Base-by-base conservation (phyloP, 2,888 invertebrate species). In the Homarus gammarus region DNA sequence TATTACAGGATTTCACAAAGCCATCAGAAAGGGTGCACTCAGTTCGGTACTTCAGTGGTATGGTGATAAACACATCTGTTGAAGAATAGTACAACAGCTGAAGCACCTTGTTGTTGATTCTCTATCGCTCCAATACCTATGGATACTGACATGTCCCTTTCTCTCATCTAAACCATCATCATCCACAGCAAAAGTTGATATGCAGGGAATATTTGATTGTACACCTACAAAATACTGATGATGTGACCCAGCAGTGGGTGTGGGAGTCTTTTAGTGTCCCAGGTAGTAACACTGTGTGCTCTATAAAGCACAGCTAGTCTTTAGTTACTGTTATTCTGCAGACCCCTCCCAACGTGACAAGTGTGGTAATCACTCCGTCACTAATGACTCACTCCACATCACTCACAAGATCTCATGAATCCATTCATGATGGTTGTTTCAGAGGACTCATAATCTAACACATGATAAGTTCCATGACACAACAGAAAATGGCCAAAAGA, bases 121-220 rank as follows among this genome's bases (percentile, higher is more conserved):
- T 18, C 18, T 56, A 44, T 44, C 12, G 12, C 44, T 44, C 44
- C 44, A 44, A 44, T 5, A 44, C 44, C 44, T 44, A 44, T 12
- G 12, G 44, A 44, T 44, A 12, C 44, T 44, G 44, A 44, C 5
- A 15, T 15, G 6, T 27, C 31, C 18, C 31, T 10, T 68, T 68
- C 31, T 10, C 68, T 27, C 31, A 68, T 15, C 18, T 27, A 68
- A 15, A 68, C 5, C 68, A 68, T n/a, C n/a, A n/a, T 68, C 68
- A n/a, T 68, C 68, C 31, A 31, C 18, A 81, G 61, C 61, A 56
- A 81, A 81, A 36, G 81, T 31, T 81, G 81, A 81, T 81, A 81
- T 81, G 81, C 81, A 81, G 81, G 81, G 81, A 82, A 40, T 82
- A 64, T 82, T 82, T 82, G 82, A 82, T 82, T 82, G 82, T 82